Percentiles rank a stretch among this genome's conserved stretches.
Conservation (phyloP, 2,888 invertebrate species). For the Cheilosia vernalis region DNA sequence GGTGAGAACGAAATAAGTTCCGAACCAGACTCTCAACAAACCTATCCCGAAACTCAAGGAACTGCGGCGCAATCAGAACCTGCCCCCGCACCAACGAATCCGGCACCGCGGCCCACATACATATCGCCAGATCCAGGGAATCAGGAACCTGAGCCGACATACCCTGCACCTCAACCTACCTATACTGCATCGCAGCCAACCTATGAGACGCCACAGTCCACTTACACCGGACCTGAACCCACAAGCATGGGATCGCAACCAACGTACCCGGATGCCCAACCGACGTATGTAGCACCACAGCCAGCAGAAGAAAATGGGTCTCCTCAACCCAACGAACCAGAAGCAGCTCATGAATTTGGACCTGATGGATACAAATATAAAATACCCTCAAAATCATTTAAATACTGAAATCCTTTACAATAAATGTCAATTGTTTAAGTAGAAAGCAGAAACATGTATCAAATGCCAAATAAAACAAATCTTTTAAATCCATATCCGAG, state of each 20-base stretch:
- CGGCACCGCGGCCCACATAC: slow-evolving; percentile 11
- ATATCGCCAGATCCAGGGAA: neutral
- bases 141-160: slow-evolving; percentile 34
- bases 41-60: slow-evolving; percentile 19
- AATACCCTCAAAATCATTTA: slow-evolving; percentile 81
- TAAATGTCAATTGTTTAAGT: slow-evolving; percentile 2
- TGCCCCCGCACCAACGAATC: slow-evolving; percentile 19
- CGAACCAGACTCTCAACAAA: slow-evolving; percentile 5
- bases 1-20: slow-evolving; percentile 43
- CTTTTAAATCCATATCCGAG: neutral
- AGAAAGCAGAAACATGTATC: slow-evolving; percentile 20
- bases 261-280: slow-evolving; percentile 62
- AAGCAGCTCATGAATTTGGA: slow-evolving; percentile 76
- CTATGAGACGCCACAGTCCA: slow-evolving; percentile 39
- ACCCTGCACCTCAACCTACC: slow-evolving; percentile 38
- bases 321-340: slow-evolving; percentile 55
- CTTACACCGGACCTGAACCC: slow-evolving; percentile 47
- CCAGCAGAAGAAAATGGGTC: slow-evolving; percentile 22
- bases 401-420: slow-evolving; percentile 77
- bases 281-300: slow-evolving; percentile 64
- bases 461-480: slow-evolving; percentile 42
- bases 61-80: slow-evolving; percentile 40
- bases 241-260: slow-evolving; percentile 36
- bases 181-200: slow-evolving; percentile 49
- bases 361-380: slow-evolving; percentile 83